Base-by-base conservation (phyloP, 2,797 vertebrate species). In the Chelon auratus region DNA sequence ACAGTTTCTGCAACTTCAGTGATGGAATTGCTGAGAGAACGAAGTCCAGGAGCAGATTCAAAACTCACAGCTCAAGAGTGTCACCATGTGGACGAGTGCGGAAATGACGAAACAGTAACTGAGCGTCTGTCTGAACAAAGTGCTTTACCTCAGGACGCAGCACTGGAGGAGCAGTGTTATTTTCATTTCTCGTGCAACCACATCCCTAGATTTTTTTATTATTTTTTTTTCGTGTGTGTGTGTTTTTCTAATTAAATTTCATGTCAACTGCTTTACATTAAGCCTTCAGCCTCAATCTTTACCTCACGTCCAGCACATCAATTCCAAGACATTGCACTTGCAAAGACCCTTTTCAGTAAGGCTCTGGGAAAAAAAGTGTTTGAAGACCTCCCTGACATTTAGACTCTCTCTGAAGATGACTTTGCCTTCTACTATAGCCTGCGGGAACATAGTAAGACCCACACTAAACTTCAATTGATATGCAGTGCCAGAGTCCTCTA, bases 341-440 rank as follows among this genome's bases (percentile, higher is more conserved):
- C 88, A 90, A 90, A 82, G 76, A 76, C 68, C 76, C 66, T 86
- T 87, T 91, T 87, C 82, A 86, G 79, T 80, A 82, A 87, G 82
- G 78, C 89, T 84, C 70, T 69, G 78, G 81, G 79, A 87, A 68
- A 84, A 84, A 89, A 87, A 86, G 70, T 85, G 91, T 92, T 93
- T 93, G 89, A 93, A 93, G 91, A 93, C 93, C 92, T 92, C 91
- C 89, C 91, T 93, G 92, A 92, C 93, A 94, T 92, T 93, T 93
- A 92, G 90, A 91, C 87, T 90, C 87, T 88, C 92, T 93, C 89
- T 93, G 92, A 92, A 93, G 92, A 93, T 93, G 92, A 94, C 93
- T 94, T 94, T 93, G 92, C 91, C 91, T 91, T 92, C 91, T 87
- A 93, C 93, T 90, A 81, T 91, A 87, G 93, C 93, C 93, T 92